Percentiles rank a stretch among this genome's conserved stretches.
Conservation (phyloP, 2,797 vertebrate genomes). For the Lophius americanus region DNA sequence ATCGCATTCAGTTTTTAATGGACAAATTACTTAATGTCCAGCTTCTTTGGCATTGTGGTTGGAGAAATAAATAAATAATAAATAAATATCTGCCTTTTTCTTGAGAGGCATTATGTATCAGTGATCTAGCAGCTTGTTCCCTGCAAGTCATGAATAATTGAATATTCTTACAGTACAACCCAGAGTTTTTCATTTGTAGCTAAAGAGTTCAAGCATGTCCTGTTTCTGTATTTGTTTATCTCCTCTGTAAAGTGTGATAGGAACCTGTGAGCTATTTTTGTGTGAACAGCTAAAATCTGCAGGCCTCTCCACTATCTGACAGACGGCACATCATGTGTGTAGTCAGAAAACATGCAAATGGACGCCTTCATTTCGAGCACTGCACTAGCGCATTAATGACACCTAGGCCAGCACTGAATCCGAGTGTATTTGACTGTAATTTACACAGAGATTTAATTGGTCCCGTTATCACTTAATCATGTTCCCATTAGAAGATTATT, state of each 20-base stretch:
- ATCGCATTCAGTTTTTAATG: too few species aligned
- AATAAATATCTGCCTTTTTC: too few species aligned
- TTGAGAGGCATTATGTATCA: too few species aligned
- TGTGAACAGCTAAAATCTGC: not conserved
- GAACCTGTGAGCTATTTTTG: not conserved
- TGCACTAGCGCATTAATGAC: not conserved
- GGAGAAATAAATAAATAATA: too few species aligned
- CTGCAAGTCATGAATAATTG: too few species aligned
- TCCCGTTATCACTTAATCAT: constrained; percentile 71
- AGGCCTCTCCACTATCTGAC: not conserved
- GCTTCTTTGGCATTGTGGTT: too few species aligned
- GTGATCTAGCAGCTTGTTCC: too few species aligned
- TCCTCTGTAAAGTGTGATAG: not conserved
- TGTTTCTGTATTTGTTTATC: too few species aligned
- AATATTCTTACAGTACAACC: too few species aligned
- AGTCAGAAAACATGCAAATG: constrained; percentile 26
- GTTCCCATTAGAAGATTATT: constrained; percentile 69
- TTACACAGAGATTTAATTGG: constrained; percentile 66
- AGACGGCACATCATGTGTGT: not conserved
- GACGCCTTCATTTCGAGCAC: constrained; percentile 14
- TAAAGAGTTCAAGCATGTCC: too few species aligned
- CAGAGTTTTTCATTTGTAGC: too few species aligned
- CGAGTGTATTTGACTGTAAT: constrained; percentile 17
- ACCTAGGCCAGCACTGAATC: not conserved
- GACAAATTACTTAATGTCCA: too few species aligned